A percentile compares a stretch with the other conserved stretches of the same genome.
Evolutionary conservation across 2,113 vertebrate genomes (phyloP).

Genomic region (Upupa epops): DNA sequence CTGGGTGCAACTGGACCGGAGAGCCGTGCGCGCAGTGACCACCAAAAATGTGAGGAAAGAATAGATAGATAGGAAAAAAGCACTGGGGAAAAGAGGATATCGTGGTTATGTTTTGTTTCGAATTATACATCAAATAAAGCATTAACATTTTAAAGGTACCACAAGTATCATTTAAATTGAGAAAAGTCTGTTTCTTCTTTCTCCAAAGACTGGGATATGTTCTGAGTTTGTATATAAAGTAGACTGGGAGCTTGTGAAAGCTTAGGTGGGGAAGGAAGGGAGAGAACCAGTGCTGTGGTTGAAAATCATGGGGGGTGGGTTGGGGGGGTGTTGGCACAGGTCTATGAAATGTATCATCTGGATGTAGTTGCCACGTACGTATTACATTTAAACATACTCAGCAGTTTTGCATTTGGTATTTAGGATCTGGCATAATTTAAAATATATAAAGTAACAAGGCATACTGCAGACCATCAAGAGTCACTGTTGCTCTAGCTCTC

Average conservation of each 20-base stretch:
- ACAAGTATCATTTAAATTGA: neutral
- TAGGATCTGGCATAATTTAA: constrained; percentile 43
- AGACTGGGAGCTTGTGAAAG: neutral
- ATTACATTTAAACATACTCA: constrained; percentile 48
- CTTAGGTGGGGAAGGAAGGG: neutral
- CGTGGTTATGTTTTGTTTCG: neutral
- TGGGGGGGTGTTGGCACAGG: neutral
- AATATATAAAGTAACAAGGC: constrained; percentile 36
- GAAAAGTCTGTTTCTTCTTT: neutral
- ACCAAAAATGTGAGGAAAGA: neutral
- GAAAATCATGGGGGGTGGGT: neutral
- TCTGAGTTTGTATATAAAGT: neutral
- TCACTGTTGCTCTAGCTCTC: constrained; percentile 14
- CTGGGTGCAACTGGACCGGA: neutral
- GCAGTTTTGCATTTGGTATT: constrained; percentile 46
- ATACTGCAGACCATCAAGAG: constrained; percentile 37
- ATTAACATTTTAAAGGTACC: neutral
- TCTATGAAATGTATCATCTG: constrained; percentile 55
- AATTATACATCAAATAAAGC: neutral
- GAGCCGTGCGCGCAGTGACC: neutral
- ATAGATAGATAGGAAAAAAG: neutral
- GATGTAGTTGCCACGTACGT: constrained; percentile 39
- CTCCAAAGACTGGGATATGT: neutral
- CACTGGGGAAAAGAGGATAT: neutral
- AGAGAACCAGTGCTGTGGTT: neutral